Base-by-base conservation (phyloP, 2,113 vertebrate species). In the Casuarius casuarius region DNA sequence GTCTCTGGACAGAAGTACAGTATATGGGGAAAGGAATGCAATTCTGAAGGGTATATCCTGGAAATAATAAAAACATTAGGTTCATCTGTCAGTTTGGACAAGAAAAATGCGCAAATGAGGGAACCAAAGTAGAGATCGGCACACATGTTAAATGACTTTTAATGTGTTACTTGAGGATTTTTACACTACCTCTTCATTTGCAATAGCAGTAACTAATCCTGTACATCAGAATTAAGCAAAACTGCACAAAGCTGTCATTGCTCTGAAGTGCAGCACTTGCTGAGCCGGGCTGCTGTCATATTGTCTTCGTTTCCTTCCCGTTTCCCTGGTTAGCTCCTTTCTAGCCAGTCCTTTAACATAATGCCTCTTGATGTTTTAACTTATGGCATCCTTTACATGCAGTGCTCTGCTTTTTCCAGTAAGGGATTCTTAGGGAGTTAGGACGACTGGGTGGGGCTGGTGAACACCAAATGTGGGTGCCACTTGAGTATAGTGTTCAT, bases 71-170 rank as follows among this genome's bases (percentile, higher is more conserved):
- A 94, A 96, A 51, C 3, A 3, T 93, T 92, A 17, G 4, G 42
- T 94, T 96, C 79, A 88, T 96, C 92, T 85, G 84, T 90, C 90
- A 94, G 90, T 87, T 95, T 88, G 81, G 94, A 83, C 70, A 93
- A 92, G 92, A 84, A 87, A 91, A 95, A 75, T 87, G 54, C 90
- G 84, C 73, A 89, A 86, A 75, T 59, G 5, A 7, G 31, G 12
- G 49, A 95, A 42, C 38, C 54, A 62, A 88, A 83, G 35, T 13
- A 84, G 89, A 93, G 56, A 90, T 93, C 70, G 56, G 76, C 40
- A 89, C 31, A 59, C 51, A 40, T 2, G 3, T 90, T 74, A 79
- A 85, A 29, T 82, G 74, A 67, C 70, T 92, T 84, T 12, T 61
- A 74, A 56, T 92, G 48, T 81, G 84, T 68, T 56, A 29, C 66